These are phyloP conservation scores for Lordiphosa clarofinis DNA, from an alignment of 1,140 invertebrate species.

Conservation along the genomic window DNA sequence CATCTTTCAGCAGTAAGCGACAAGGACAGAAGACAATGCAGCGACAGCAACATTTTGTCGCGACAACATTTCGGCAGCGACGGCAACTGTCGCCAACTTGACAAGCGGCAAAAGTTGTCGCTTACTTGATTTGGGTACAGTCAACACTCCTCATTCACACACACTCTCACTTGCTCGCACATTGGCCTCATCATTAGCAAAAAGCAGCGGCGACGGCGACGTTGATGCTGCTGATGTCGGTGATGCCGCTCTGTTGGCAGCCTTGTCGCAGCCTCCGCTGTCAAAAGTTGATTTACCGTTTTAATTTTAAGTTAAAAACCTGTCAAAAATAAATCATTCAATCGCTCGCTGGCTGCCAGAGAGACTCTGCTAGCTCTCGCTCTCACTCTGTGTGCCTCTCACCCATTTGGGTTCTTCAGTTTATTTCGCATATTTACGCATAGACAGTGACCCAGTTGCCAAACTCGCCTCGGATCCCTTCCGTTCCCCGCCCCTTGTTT, in stretches of 20 bases:
- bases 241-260: constrained; percentile 50
- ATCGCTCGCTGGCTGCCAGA: constrained; percentile 53
- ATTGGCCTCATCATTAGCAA: constrained; percentile 64
- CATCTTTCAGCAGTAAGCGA: constrained; percentile 18
- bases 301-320: constrained; percentile 80
- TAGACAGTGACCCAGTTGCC: constrained; percentile 54
- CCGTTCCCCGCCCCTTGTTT: neutral
- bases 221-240: constrained; percentile 13
- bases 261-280: constrained; percentile 71
- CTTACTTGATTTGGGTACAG: constrained; percentile 64
- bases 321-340: constrained; percentile 80
- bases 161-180: constrained; percentile 23
- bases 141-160: constrained; percentile 33
- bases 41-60: constrained; percentile 48
- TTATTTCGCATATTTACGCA: constrained; percentile 39
- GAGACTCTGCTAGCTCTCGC: constrained; percentile 20
- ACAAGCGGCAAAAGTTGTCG: constrained; percentile 29
- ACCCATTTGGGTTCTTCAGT: constrained; percentile 9
- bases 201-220: constrained; percentile 40
- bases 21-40: constrained; percentile 36
- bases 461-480: constrained; percentile 5
- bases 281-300: constrained; percentile 79
- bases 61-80: constrained; percentile 51
- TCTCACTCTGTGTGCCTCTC: constrained; percentile 2
- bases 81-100: constrained; percentile 62